Conservation (phyloP, 2,113 vertebrate genomes). For the Nicator chloris region DNA sequence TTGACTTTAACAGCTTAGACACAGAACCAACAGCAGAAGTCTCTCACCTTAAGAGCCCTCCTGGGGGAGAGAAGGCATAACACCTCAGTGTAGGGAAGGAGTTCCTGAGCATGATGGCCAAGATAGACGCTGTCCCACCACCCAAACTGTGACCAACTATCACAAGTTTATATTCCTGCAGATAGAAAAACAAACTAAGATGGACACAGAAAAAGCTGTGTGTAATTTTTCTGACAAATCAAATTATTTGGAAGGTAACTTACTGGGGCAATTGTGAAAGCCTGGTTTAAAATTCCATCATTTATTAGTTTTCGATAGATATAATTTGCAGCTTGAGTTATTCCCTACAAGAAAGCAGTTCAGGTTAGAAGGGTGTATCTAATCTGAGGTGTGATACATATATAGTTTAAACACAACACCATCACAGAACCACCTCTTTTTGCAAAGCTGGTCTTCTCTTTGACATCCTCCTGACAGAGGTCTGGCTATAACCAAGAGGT, state of each 20-base stretch:
- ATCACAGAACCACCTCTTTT: neutral
- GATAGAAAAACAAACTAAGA: neutral
- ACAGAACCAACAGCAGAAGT: neutral
- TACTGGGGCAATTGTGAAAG: conserved; percentile 89
- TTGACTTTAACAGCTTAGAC: neutral
- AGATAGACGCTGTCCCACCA: conserved; percentile 83
- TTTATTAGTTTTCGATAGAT: conserved; percentile 86
- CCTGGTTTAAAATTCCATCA: conserved; percentile 93
- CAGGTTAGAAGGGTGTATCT: neutral
- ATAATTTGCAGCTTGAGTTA: conserved; percentile 88
- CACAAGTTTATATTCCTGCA: conserved; percentile 90
- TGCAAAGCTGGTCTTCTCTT: neutral
- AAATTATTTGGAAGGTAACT: conserved; percentile 44
- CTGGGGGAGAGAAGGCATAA: conserved; percentile 92
- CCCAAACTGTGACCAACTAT: conserved; percentile 96
- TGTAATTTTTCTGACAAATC: neutral
- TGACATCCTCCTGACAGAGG: neutral
- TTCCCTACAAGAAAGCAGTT: conserved; percentile 78
- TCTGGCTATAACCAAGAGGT: neutral
- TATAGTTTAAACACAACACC: neutral
- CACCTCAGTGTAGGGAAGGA: conserved; percentile 82
- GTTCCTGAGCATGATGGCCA: conserved; percentile 82
- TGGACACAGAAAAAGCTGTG: neutral
- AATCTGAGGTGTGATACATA: neutral
- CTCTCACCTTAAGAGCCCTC: conserved; percentile 90